These are phyloP conservation scores for Marmota flaviventris DNA, from an alignment of 2,113 vertebrate genomes.

Conservation along the genomic window DNA sequence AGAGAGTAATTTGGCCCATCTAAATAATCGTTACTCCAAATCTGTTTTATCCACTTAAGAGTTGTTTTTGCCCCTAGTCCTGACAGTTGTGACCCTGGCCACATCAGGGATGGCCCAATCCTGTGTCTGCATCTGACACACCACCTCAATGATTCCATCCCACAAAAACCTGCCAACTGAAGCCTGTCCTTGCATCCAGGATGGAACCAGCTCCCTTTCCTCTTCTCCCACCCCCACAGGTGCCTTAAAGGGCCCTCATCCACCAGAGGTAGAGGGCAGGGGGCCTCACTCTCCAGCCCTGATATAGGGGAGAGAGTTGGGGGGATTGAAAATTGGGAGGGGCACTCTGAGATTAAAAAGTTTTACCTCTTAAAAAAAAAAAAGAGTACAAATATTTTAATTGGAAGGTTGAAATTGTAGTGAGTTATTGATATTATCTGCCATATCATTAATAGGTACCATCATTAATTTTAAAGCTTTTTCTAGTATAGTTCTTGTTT, in stretches of 20 bases:
- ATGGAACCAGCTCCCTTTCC: slow-evolving; percentile 55
- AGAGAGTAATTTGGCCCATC: neutral
- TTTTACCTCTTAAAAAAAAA: slow-evolving; percentile 69
- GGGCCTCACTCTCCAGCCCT: slow-evolving; percentile 73
- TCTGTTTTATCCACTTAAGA: neutral
- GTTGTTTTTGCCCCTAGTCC: neutral
- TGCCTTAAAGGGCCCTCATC: slow-evolving; percentile 78
- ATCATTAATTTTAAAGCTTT: neutral
- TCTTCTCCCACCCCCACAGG: slow-evolving; percentile 75
- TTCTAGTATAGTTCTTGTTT: neutral
- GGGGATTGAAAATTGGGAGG: slow-evolving; percentile 45
- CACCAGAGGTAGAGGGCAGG: slow-evolving; percentile 62
- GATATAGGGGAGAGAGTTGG: slow-evolving; percentile 43
- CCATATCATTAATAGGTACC: neutral
- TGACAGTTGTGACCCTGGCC: neutral
- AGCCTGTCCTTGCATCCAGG: slow-evolving; percentile 57
- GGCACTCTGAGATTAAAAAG: slow-evolving; percentile 75
- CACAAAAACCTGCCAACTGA: slow-evolving; percentile 59
- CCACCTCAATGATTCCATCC: neutral
- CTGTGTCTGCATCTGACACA: neutral
- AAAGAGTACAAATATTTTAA: neutral
- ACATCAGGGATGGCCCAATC: neutral
- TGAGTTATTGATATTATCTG: neutral
- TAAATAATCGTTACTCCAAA: slow-evolving; percentile 1
- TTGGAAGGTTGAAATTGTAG: neutral